Evolutionary conservation across 2,888 invertebrate genomes (phyloP), one percentile per base, ranked within the genome.

Genomic region (Didymodactylos carnosus): DNA sequence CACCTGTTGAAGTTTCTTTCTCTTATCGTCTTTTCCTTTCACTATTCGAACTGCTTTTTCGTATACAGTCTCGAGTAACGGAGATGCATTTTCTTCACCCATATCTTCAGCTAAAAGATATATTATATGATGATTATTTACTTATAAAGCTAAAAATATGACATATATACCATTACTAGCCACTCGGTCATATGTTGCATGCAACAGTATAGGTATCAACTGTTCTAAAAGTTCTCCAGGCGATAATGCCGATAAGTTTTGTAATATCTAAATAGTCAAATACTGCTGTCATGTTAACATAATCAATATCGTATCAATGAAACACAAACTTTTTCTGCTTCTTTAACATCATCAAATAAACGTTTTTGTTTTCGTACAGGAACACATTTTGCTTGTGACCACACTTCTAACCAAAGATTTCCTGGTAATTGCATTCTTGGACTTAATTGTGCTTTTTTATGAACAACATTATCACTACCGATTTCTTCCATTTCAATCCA

Each of bases 261-360:
- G 71, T 69, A 74, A 62, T 29, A 74, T 46, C 71, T 74, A 70
- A 14, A 27, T n/a, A 73, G 27, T 70, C n/a, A 16, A 3, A n/a
- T 25, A 11, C 4, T 41, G n/a, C 14, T 8, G 70, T 49, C 16
- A 41, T 13, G 39, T 10, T 29, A 71, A 62, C 29, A 23, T 29
- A 35, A 25, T 16, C 23, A 11, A 19, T 10, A 27, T 29, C 25
- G 11, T 51, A 11, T 40, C 35, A 39, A 27, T 27, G 69, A 23
- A n/a, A n/a, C n/a, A n/a, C n/a, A 69, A 29, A 91, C 91, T 84
- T 92, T 93, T 81, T 95, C 91, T 0, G 94, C 95, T 84, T 95
- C 95, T 76, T 90, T 88, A 0, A 91, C 91, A 81, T 97, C 95
- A 81, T 98, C 94, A 82, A 98, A 98, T 35, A 98, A 86, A 69